phyloP scores from a whole-genome alignment of 2,797 vertebrate species.

The Arctocebus calabarensis region DNA sequence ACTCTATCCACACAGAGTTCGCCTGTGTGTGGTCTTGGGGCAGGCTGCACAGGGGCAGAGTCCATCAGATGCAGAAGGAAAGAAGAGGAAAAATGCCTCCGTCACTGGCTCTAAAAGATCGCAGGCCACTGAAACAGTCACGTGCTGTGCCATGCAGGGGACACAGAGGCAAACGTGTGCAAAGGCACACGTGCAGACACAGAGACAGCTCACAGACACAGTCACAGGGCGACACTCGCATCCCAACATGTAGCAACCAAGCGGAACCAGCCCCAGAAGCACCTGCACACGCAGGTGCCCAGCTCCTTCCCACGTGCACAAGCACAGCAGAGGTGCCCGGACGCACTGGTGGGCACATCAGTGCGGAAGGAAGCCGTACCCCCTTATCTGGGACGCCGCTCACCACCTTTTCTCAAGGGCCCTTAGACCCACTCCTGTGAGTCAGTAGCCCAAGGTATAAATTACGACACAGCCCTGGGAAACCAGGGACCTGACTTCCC shows the following conservation, averaged over 20 bases:
- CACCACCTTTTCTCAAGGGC: background rate
- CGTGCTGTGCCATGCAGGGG: accelerated
- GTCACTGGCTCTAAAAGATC: background rate
- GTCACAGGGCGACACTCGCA: background rate
- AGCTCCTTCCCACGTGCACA: background rate
- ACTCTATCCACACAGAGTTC: constrained; percentile 48
- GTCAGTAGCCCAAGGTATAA: background rate
- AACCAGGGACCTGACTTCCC: background rate
- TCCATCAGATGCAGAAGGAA: constrained; percentile 40
- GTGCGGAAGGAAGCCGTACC: background rate
- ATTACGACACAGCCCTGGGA: background rate
- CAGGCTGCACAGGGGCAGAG: constrained; percentile 9
- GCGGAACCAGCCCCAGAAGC: background rate
- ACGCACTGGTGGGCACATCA: too few species aligned
- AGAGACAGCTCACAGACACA: background rate
- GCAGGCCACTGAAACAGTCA: background rate
- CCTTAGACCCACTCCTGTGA: background rate
- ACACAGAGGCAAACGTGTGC: accelerated
- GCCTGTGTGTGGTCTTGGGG: constrained; percentile 50
- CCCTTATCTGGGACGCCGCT: background rate
- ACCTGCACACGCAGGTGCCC: accelerated
- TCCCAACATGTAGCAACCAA: background rate
- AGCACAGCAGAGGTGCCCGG: accelerated
- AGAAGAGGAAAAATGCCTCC: constrained; percentile 41
- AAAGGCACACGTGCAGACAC: accelerated